Base-by-base conservation (phyloP, 2,888 invertebrate species). In the Galerucella calmariensis region DNA sequence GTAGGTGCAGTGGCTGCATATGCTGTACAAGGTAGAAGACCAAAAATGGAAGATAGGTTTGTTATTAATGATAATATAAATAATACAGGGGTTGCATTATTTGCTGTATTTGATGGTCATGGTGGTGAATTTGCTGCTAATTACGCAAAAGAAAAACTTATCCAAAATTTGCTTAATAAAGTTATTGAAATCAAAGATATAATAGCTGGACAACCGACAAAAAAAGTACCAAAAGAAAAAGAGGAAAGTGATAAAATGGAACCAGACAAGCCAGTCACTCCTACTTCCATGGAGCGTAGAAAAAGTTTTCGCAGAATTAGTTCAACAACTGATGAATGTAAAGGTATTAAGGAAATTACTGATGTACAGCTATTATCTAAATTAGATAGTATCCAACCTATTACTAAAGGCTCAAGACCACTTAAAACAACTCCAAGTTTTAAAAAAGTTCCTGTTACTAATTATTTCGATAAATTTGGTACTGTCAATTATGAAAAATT, bases 81-180 rank as follows among this genome's bases (percentile, higher is more conserved):
- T 85, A 92, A 93, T 80, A 95, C 96, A 24, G 95, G 94, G 27
- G 93, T 97, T 70, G 94, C 96, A 24, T 89, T 98, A 74, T 97
- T 95, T 88, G 97, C 97, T 62, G 93, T 98, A 80, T 97, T 97
- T 86, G 97, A 98, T 88, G 97, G 97, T 0, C 97, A 98, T 87
- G 98, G 97, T 68, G 98, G 97, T 58, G 96, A 97, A 89, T 95
- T 95, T 89, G 97, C 97, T 69, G 97, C 97, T 24, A 95, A 97
- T 85, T 97, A 95, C 88, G 96, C 96, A 69, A 94, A 94, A 85
- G 96, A 97, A 82, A 94, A 95, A 81, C 90, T 97, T 20, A 93
- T 97, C 78, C 93, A 94, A 85, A 95, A 92, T 85, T 89, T 96
- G 68, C 92, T 91, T 82, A 92, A 92, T 83, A 94, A 94, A 88